Base-by-base conservation (phyloP, 2,113 vertebrate genomes). In the Pachypanchax playfairii region DNA sequence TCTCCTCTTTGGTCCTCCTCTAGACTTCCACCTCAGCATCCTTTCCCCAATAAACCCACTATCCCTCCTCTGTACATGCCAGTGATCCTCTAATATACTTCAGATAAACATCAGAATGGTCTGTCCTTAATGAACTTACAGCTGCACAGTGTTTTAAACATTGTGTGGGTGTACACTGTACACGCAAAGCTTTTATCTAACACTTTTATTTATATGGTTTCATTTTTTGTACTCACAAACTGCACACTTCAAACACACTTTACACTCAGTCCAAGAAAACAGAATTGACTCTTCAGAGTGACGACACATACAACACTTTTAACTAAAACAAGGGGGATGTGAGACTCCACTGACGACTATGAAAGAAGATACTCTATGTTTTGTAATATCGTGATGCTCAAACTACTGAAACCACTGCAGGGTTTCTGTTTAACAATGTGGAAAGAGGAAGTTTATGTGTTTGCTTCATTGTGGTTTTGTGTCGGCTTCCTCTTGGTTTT, bases 221-320 rank as follows among this genome's bases (percentile, higher is more conserved):
- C 26, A 24, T 51, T 36, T 24, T 35, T 36, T 33, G 7, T 20
- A 11, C 64, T 60, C 53, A 75, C 70, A 50, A 52, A 42, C 46
- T 53, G 48, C 39, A 21, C 43, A 63, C 61, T 52, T 63, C 59
- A 53, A 56, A 52, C 7, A 52, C 44, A 39, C 12, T 54, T 56
- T 28, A 21, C 21, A 43, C 25, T 64, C 33, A 54, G 3, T 46
- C 26, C 13, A 53, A 64, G 46, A 67, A 56, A 69, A 43, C 41
- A 55, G 65, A 66, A 64, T 1, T 85, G 71, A 87, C 42, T 84
- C 70, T 71, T 73, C 42, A 56, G 60, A 2, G 38, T 66, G 39
- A 65, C 20, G 42, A 68, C 7, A 50, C 70, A 43, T 46, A 17
- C 39, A 53, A 64, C 38, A 24, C 29, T 64, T 58, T 43, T 60